Percentiles rank a stretch among this genome's conserved stretches.
Evolutionary conservation across 2,797 vertebrate species (phyloP).

Genomic region (Fundulus diaphanus): DNA sequence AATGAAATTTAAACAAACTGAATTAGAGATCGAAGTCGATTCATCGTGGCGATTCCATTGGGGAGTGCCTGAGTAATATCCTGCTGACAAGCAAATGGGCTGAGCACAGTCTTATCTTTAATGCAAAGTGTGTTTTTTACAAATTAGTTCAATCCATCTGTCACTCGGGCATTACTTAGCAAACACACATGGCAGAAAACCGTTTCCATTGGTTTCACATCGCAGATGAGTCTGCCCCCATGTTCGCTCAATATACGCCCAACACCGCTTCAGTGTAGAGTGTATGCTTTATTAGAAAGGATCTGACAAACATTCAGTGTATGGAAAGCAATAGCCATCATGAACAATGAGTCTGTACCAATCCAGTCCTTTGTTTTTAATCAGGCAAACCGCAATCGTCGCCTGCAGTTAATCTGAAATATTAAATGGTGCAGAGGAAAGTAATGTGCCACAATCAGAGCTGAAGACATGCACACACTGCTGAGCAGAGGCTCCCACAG

Average conservation of each 20-base stretch:
- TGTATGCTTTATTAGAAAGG: conserved; percentile 40
- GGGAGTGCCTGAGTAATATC: conserved; percentile 63
- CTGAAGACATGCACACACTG: conserved; percentile 19
- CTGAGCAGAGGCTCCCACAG: conserved; percentile 20
- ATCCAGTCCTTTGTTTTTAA: conserved; percentile 15
- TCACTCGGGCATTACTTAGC: conserved; percentile 40
- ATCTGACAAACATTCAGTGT: conserved; percentile 51
- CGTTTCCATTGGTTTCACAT: conserved; percentile 15
- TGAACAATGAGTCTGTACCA: conserved; percentile 2
- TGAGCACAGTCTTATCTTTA: conserved; percentile 51
- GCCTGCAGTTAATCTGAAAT: background rate
- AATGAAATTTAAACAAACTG: conserved; percentile 59
- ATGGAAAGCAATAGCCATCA: conserved; percentile 12
- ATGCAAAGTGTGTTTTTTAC: conserved; percentile 55
- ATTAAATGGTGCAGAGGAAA: conserved; percentile 2
- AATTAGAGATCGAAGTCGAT: conserved; percentile 55
- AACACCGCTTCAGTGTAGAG: conserved; percentile 39
- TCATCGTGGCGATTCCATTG: conserved; percentile 57
- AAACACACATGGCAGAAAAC: conserved; percentile 45
- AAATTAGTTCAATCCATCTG: conserved; percentile 46
- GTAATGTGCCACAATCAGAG: conserved; percentile 10
- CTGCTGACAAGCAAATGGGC: conserved; percentile 30
- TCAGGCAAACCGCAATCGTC: background rate
- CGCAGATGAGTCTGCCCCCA: conserved; percentile 24
- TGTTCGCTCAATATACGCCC: conserved; percentile 20